Base-by-base conservation (phyloP, 1,140 invertebrate species). In the Drosophila rhopaloa region DNA sequence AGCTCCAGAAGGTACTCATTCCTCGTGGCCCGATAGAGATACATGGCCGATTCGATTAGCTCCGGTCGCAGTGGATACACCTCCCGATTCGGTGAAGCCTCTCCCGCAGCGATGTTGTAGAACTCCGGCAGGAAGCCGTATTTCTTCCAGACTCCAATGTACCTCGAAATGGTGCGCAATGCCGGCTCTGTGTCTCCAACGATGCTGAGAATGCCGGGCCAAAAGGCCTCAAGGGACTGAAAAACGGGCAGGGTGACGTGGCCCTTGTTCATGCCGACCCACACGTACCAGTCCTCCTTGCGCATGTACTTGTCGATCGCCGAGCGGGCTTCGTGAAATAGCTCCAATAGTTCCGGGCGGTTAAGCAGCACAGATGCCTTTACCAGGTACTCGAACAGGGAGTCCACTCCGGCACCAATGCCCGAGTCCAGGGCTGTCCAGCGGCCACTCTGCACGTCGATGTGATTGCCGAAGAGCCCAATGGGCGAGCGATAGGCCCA, bases 91-190 rank as follows among this genome's bases (percentile, higher is more conserved):
- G 94, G 93, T 1, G 96, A 96, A 3, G 96, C 96, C 92, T 98
- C 97, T 16, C 95, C 95, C 72, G 97, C 96, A 4, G 96, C 95
- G 76, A 99, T 97, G 91, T 99, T 99, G 92, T 99, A 99, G 90
- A 99, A 98, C 93, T 99, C 99, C 2, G 99, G 98, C 2, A 97
- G 96, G 91, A 99, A 98, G 1, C 99, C 99, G 93, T 98, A 99
- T 92, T 99, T 97, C 77, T 96, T 96, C 97, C 97, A 98, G 0
- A 99, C 97, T 83, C 97, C 96, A 90, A 99, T 97, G 92, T 99
- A 99, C 93, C 99, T 99, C 81, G 98, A 96, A 32, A 99, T 93
- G 6, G 98, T 97, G 88, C 97, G 97, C 95, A 98, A 96, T 1
- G 97, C 99, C 78, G 96, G 95, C 72, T 96, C 96, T n/a, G 97